Evolutionary conservation across 2,113 vertebrate species (phyloP).

Genomic region (Upupa epops): DNA sequence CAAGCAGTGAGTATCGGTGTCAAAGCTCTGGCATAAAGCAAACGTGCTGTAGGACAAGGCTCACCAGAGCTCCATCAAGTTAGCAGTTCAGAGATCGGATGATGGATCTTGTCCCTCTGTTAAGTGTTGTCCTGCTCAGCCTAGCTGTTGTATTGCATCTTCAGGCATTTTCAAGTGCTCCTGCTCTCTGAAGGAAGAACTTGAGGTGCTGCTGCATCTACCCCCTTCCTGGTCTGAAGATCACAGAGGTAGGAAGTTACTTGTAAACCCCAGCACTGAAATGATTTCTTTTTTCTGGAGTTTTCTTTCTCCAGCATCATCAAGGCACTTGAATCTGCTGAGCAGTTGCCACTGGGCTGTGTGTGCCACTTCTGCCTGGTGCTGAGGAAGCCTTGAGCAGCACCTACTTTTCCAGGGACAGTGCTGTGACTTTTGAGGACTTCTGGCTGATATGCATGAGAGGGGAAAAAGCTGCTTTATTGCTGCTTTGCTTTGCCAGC

Average conservation of each 20-base stretch:
- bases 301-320: background rate
- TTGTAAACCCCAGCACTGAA: background rate
- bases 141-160: background rate
- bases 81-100: background rate
- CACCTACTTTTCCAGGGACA: background rate
- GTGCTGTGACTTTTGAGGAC: background rate
- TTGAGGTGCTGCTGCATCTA: background rate
- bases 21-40: background rate
- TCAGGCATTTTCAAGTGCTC: background rate
- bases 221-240: background rate
- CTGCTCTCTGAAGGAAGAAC: background rate
- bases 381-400: fast-evolving
- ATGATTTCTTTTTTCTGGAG: too few species aligned
- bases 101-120: fast-evolving
- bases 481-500: background rate
- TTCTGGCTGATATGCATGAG: background rate
- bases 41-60: background rate
- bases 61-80: background rate
- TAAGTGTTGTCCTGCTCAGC: fast-evolving
- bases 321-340: background rate
- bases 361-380: background rate
- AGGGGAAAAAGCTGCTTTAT: background rate
- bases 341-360: background rate
- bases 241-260: fast-evolving
- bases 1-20: background rate